These are phyloP conservation scores for Drosophila navojoa DNA, from an alignment of 1,140 invertebrate genomes.

Conservation along the genomic window DNA sequence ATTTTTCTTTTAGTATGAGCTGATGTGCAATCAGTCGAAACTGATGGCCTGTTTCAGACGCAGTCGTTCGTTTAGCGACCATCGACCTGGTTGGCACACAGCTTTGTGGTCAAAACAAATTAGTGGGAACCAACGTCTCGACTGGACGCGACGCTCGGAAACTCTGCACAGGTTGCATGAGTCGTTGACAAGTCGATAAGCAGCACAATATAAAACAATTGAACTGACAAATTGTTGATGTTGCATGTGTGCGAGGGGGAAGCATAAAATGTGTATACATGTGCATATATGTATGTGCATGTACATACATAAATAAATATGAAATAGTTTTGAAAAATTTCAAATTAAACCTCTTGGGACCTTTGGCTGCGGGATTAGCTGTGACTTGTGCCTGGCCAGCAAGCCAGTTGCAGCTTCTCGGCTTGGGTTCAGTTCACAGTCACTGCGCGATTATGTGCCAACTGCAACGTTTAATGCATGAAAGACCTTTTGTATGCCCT, in stretches of 20 bases:
- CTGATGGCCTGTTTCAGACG: slow-evolving; percentile 45
- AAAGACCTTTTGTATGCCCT: slow-evolving; percentile 23
- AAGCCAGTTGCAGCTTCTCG: slow-evolving; percentile 20
- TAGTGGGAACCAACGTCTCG: slow-evolving; percentile 34
- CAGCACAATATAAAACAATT: slow-evolving; percentile 37
- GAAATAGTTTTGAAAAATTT: neutral
- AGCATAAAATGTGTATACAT: neutral
- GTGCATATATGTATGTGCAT: too few species aligned
- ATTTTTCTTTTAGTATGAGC: slow-evolving; percentile 36
- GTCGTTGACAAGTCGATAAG: slow-evolving; percentile 65
- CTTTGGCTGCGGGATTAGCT: neutral
- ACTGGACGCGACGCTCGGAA: slow-evolving; percentile 35
- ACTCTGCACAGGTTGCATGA: slow-evolving; percentile 44
- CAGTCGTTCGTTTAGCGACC: slow-evolving; percentile 58
- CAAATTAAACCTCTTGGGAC: neutral
- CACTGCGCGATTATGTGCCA: neutral
- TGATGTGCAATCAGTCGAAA: slow-evolving; percentile 63
- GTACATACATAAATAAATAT: neutral
- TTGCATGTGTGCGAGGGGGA: neutral
- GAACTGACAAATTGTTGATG: slow-evolving; percentile 17
- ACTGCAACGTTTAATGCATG: slow-evolving; percentile 60
- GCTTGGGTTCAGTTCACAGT: neutral
- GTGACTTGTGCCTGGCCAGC: neutral
- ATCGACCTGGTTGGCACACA: slow-evolving; percentile 27
- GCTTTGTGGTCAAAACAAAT: slow-evolving; percentile 43